These are phyloP conservation scores for Pentalonia nigronervosa DNA, from an alignment of 1,140 invertebrate species.

Conservation along the genomic window DNA sequence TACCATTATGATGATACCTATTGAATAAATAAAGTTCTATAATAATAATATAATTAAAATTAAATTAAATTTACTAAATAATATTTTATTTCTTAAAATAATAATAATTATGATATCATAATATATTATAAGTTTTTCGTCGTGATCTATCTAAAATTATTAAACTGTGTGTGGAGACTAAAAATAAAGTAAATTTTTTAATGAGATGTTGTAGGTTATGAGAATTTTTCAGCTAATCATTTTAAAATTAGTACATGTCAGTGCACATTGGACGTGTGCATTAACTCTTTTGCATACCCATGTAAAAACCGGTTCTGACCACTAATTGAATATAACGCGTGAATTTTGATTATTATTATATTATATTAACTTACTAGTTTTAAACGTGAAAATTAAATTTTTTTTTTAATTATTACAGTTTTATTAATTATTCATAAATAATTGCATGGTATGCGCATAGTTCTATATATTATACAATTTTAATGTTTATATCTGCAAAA, in stretches of 20 bases:
- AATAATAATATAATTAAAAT: neutral
- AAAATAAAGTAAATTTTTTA: neutral
- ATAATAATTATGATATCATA: neutral
- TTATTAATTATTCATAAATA: neutral
- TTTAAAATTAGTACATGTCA: neutral
- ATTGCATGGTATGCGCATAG: neutral
- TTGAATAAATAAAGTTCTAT: neutral
- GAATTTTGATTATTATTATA: neutral
- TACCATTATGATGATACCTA: neutral
- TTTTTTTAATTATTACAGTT: neutral
- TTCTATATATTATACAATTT: neutral
- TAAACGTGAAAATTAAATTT: too few relatives aligned
- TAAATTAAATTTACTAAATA: neutral
- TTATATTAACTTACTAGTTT: neutral
- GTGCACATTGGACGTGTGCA: neutral
- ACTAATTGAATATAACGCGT: neutral
- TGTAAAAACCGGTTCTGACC: slow-evolving; percentile 11
- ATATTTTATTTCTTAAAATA: neutral
- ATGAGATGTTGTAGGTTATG: neutral
- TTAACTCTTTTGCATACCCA: neutral
- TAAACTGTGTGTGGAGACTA: neutral
- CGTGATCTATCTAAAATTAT: neutral
- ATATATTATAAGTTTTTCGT: neutral
- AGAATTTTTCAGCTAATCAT: neutral
- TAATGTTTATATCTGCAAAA: neutral